Conservation (phyloP, 2,797 vertebrate genomes). For the Carcharodon carcharias region DNA sequence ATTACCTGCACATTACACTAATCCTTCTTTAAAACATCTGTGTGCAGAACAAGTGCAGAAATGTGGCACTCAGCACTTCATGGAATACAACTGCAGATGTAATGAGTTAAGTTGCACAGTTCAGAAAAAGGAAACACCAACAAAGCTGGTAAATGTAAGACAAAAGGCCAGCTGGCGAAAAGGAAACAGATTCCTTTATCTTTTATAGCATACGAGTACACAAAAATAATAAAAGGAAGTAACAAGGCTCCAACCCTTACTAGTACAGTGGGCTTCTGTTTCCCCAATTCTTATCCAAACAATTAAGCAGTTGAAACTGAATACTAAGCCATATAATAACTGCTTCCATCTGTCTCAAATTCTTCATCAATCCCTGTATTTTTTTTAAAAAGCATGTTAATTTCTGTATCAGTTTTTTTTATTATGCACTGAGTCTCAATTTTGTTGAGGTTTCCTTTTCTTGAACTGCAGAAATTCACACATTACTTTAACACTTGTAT, state of each 20-base stretch:
- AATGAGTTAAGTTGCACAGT: neutral
- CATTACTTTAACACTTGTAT: neutral
- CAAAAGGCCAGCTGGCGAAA: slow-evolving; percentile 23
- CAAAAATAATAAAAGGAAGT: slow-evolving; percentile 13
- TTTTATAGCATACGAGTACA: neutral
- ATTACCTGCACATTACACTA: neutral
- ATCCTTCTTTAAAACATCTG: neutral
- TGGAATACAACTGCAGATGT: neutral
- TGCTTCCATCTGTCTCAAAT: neutral
- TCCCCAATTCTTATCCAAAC: neutral
- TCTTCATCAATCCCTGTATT: neutral
- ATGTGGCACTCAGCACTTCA: neutral
- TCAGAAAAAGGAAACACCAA: neutral
- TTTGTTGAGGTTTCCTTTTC: neutral
- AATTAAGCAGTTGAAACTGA: neutral
- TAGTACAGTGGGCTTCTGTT: neutral
- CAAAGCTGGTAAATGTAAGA: neutral
- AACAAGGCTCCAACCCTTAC: neutral
- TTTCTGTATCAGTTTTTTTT: neutral
- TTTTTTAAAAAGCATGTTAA: neutral
- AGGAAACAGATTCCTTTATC: slow-evolving; percentile 28
- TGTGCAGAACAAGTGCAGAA: neutral
- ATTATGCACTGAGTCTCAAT: neutral
- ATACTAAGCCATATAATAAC: neutral
- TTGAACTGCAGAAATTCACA: neutral